phyloP scores from a whole-genome alignment of 2,113 vertebrate species.

The Holacanthus passer region DNA sequence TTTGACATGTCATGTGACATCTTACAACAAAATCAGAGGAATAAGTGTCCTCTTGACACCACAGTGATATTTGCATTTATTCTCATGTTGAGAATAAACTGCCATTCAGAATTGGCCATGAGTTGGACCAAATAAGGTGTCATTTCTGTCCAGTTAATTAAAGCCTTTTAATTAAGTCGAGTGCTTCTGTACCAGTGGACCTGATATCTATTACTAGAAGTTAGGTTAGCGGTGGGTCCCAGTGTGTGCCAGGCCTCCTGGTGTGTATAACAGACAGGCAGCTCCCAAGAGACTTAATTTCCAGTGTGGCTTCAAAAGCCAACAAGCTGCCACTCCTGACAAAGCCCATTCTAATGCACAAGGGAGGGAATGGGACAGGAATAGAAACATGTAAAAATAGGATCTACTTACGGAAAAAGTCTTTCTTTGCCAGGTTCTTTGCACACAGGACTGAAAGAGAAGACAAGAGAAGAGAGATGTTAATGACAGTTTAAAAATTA shows the following conservation, averaged over 20 bases:
- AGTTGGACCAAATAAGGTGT: not conserved
- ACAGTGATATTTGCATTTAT: not conserved
- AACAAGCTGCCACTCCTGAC: constrained; percentile 48
- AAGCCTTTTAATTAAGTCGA: constrained; percentile 18
- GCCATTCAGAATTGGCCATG: not conserved
- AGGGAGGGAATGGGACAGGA: constrained; percentile 42
- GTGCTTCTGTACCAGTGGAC: not conserved
- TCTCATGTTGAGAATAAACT: not conserved
- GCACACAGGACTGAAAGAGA: constrained; percentile 93
- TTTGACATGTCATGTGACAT: not conserved
- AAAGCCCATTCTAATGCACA: constrained; percentile 45
- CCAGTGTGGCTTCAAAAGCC: constrained; percentile 53
- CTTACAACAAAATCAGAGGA: not conserved
- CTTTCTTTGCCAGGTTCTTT: constrained; percentile 99
- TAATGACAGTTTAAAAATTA: constrained; percentile 9
- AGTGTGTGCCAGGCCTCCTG: constrained; percentile 10
- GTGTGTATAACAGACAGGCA: constrained; percentile 44
- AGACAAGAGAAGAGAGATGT: constrained; percentile 67
- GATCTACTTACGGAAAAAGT: constrained; percentile 97
- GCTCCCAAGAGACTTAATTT: constrained; percentile 53
- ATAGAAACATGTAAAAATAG: constrained; percentile 66
- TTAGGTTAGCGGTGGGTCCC: constrained; percentile 6
- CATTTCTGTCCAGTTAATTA: constrained; percentile 16
- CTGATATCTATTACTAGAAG: constrained; percentile 11
- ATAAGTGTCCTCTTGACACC: not conserved